Base-by-base conservation (phyloP, 2,113 vertebrate species). In the Pygoscelis adeliae region DNA sequence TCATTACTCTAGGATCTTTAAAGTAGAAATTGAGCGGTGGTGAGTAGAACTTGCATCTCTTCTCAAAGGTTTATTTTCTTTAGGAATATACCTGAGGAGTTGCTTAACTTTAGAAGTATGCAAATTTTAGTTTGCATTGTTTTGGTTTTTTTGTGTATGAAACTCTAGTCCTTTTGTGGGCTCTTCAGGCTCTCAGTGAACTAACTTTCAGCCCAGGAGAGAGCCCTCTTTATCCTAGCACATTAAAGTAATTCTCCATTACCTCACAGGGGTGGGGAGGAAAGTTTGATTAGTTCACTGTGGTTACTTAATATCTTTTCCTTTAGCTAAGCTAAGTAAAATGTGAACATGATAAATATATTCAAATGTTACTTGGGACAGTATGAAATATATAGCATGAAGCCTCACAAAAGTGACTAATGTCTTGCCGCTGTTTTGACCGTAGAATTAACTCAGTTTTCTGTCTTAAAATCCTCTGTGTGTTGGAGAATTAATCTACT, bases 401-500 rank as follows among this genome's bases (percentile, higher is more conserved):
- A 74, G 58, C 65, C 26, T 38, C 69, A 22, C 80, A 30, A 15
- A 73, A 90, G 50, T 90, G 93, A 80, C 83, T 85, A 67, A 86
- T 93, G 73, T 50, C 87, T 91, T 81, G 40, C 83, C 88, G 52
- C 82, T 76, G 66, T 80, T 94, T 66, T 66, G 87, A 58, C 82
- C 34, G 2, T 16, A 62, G 73, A 87, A 94, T 82, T 95, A 91
- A 71, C 69, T 93, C 36, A 17, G 17, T 58, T 94, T 84, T 89
- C 30, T 91, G 49, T 89, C 53, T 89, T 71, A 93, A 63, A 61
- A 36, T 93, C 65, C 77, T 58, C 59, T 32, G 83, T 82, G 76
- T 89, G 78, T 42, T 72, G 40, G 74, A 74, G 81, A 81, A 79
- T 94, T 96, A 93, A 90, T 89, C 79, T 94, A 74, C 69, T 92